These are phyloP conservation scores for Nothobranchius kuhntae DNA, from an alignment of 2,113 vertebrate genomes.

Conservation along the genomic window DNA sequence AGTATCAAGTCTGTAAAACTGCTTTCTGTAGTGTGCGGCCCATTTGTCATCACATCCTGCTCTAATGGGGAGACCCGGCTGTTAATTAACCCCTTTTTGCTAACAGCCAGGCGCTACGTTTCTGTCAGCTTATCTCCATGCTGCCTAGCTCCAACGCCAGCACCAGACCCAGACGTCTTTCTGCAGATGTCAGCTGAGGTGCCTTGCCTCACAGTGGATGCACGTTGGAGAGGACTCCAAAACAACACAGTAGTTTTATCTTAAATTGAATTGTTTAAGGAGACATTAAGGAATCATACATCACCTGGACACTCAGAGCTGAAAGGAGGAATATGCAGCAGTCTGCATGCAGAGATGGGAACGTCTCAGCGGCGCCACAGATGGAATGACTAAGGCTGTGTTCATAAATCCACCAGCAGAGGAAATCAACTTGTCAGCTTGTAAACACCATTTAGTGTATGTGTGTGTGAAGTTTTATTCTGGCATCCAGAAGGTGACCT, in stretches of 20 bases:
- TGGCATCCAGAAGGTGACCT: slow-evolving; percentile 62
- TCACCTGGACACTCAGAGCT: slow-evolving; percentile 59
- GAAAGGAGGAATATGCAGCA: slow-evolving; percentile 49
- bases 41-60: slow-evolving; percentile 68
- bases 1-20: slow-evolving; percentile 36
- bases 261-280: slow-evolving; percentile 77
- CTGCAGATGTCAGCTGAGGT: slow-evolving; percentile 68
- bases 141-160: slow-evolving; percentile 28
- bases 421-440: slow-evolving; percentile 71
- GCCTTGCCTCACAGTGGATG: slow-evolving; percentile 45
- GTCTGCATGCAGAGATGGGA: slow-evolving; percentile 35
- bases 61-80: slow-evolving; percentile 60
- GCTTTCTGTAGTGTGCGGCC: slow-evolving; percentile 29
- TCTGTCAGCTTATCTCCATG: slow-evolving; percentile 33
- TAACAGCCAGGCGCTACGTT: slow-evolving; percentile 45
- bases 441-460: slow-evolving; percentile 53
- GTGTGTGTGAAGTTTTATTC: slow-evolving; percentile 42
- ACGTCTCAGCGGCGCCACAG: slow-evolving; percentile 38
- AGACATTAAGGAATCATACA: slow-evolving; percentile 74
- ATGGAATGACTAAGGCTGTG: slow-evolving; percentile 43
- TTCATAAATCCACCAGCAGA: slow-evolving; percentile 64
- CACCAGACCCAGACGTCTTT: slow-evolving; percentile 52
- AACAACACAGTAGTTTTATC: slow-evolving; percentile 62
- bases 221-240: slow-evolving; percentile 61
- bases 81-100: slow-evolving; percentile 72